Evolutionary conservation across 2,888 invertebrate genomes (phyloP).

Genomic region (Helicoverpa assulta): DNA sequence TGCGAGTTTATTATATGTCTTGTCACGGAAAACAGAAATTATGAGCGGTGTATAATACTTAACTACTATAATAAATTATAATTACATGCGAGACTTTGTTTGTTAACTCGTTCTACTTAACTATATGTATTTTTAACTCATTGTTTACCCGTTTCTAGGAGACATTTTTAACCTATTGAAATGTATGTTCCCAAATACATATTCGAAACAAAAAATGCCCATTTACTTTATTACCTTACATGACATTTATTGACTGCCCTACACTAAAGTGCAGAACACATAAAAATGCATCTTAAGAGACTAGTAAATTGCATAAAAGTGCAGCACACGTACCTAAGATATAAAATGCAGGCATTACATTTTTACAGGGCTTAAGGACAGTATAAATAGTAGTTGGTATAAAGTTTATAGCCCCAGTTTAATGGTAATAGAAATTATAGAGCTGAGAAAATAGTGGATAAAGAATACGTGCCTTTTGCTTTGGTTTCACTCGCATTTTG

Average conservation of each 20-base stretch:
- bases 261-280: neutral
- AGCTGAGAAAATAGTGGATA: slow-evolving; percentile 9
- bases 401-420: slow-evolving; percentile 42
- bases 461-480: neutral
- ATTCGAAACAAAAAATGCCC: no score
- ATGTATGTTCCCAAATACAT: no score
- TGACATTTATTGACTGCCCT: neutral
- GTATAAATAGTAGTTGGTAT: slow-evolving; percentile 15
- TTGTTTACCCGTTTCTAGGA: no score
- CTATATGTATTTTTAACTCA: no score
- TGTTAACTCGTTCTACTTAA: no score
- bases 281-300: neutral
- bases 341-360: slow-evolving; percentile 51
- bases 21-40: neutral
- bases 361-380: slow-evolving; percentile 38
- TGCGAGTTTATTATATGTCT: neutral
- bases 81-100: no score
- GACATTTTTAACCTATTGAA: no score
- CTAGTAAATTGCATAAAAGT: slow-evolving; percentile 33
- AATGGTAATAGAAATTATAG: slow-evolving; percentile 34
- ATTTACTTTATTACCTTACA: no score
- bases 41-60: no score
- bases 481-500: neutral
- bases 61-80: no score
- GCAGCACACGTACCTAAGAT: slow-evolving; percentile 8